Percentiles rank a stretch among this genome's conserved stretches.
Conservation (phyloP, 2,797 vertebrate genomes). For the Peromyscus attwateri region DNA sequence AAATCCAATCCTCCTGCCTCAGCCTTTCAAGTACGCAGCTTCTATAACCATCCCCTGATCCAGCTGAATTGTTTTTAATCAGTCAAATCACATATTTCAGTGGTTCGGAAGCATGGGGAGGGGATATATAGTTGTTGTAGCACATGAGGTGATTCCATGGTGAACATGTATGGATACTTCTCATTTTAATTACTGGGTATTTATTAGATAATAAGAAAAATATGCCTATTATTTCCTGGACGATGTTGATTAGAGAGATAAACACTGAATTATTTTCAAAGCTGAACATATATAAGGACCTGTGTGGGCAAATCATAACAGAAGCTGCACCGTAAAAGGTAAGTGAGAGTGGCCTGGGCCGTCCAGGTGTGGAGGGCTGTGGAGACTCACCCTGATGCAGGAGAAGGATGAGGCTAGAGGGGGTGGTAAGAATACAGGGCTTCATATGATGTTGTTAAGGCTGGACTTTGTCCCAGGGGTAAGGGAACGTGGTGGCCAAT, state of each 20-base stretch:
- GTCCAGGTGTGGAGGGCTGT: not conserved
- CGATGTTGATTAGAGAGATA: constrained; percentile 6
- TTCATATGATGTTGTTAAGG: not conserved
- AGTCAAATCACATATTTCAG: not conserved
- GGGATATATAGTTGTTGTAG: not conserved
- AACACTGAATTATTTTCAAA: not conserved
- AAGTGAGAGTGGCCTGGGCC: not conserved
- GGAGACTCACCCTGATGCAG: not conserved
- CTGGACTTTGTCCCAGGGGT: not conserved
- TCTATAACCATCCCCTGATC: not conserved
- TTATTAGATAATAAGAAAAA: constrained; percentile 47
- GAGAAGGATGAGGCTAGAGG: not conserved
- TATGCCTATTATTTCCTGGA: constrained; percentile 25
- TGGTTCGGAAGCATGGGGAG: not conserved
- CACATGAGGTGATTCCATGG: not conserved
- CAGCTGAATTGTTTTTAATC: constrained; percentile 17
- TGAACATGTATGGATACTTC: not conserved
- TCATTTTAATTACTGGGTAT: constrained; percentile 39
- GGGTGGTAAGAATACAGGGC: not conserved
- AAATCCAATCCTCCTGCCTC: not conserved
- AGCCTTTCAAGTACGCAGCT: not conserved
- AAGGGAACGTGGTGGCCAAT: not conserved
- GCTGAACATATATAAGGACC: not conserved
- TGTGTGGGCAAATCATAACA: not conserved
- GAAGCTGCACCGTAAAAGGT: not conserved